These are phyloP conservation scores for Drosophila lutescens DNA, from an alignment of 2,888 invertebrate genomes.

Conservation along the genomic window DNA sequence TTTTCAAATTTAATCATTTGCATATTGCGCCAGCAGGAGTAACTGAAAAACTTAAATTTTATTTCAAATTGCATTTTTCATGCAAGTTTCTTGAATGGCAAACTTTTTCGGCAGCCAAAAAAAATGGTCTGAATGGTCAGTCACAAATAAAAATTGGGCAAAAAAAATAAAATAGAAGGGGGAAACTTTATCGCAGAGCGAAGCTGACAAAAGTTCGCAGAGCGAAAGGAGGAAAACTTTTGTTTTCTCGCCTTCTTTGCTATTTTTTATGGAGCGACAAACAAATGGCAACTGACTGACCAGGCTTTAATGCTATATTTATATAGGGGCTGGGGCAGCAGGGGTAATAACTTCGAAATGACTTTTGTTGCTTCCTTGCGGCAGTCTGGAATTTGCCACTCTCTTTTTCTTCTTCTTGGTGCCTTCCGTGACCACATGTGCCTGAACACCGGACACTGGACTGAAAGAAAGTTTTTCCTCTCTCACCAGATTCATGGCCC, in stretches of 20 bases:
- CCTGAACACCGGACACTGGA: constrained; percentile 4
- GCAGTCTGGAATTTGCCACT: constrained; percentile 52
- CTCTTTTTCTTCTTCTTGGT: constrained; percentile 22
- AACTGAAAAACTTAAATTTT: constrained; percentile 64
- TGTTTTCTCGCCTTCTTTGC: constrained; percentile 66
- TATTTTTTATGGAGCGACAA: constrained; percentile 64
- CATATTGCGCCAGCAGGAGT: constrained; percentile 44
- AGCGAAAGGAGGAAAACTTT: constrained; percentile 68
- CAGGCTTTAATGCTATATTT: constrained; percentile 1
- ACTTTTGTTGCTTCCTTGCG: constrained; percentile 72
- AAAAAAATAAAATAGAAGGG: constrained; percentile 36
- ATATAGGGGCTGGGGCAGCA: not conserved
- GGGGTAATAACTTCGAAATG: constrained; percentile 77
- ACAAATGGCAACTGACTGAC: constrained; percentile 56
- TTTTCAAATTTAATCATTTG: constrained; percentile 49
- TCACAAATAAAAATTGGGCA: constrained; percentile 29
- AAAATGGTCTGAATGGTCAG: constrained; percentile 38
- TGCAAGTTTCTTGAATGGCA: constrained; percentile 53
- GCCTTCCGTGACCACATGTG: constrained; percentile 73
- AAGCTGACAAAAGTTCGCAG: constrained; percentile 63
- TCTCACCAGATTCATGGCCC: constrained; percentile 60
- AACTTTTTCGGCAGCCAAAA: constrained; percentile 45
- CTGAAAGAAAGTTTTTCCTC: constrained; percentile 52
- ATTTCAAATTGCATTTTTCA: constrained; percentile 64
- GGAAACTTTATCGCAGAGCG: constrained; percentile 61